Evolutionary conservation across 2,888 invertebrate genomes (phyloP).

Genomic region (Pammene aurita): DNA sequence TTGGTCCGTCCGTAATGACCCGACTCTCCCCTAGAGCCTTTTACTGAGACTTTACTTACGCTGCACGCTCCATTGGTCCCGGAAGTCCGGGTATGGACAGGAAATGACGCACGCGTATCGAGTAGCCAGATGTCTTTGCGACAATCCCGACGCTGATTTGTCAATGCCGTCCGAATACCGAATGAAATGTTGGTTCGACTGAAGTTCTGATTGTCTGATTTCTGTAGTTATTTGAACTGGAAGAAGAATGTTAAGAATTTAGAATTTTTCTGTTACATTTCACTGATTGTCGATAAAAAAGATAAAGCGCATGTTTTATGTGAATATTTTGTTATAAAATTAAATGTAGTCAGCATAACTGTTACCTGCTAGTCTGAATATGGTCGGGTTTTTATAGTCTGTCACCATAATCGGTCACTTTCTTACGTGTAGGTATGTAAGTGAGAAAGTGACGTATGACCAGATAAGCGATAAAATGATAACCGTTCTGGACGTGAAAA

Average conservation of each 20-base stretch:
- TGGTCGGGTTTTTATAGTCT: too few species aligned
- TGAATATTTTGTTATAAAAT: too few species aligned
- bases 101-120: conserved; percentile 60
- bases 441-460: too few species aligned
- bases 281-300: too few species aligned
- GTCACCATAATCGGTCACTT: too few species aligned
- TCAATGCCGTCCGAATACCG: conserved; percentile 28
- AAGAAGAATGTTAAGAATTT: background rate
- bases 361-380: too few species aligned
- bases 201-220: conserved; percentile 1
- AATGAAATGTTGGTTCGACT: conserved; percentile 18
- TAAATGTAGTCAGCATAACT: too few species aligned
- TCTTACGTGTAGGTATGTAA: too few species aligned
- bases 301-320: too few species aligned
- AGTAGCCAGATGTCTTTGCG: conserved; percentile 40
- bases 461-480: too few species aligned
- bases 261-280: background rate
- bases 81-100: conserved; percentile 58
- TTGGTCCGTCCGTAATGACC: background rate
- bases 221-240: background rate
- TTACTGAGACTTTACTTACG: conserved; percentile 36
- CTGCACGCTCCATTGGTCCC: conserved; percentile 50
- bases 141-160: conserved; percentile 38
- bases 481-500: too few species aligned
- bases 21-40: conserved; percentile 15